Conservation (phyloP, 2,113 vertebrate genomes). For the Amphiprion percula region DNA sequence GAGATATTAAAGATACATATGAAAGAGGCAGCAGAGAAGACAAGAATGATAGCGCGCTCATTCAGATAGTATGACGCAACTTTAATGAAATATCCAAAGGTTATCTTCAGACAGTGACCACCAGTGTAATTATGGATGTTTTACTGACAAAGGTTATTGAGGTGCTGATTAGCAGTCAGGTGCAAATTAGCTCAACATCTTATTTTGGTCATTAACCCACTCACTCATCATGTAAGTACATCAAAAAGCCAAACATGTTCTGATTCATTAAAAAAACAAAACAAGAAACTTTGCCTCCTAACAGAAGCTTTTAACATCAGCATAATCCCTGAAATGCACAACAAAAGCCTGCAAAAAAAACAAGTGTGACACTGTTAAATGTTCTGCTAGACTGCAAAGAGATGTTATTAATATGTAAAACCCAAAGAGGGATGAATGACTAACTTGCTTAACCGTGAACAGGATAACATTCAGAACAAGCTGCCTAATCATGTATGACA, state of each 20-base stretch:
- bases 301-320: background rate
- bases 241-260: background rate
- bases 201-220: conserved; percentile 49
- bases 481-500: conserved; percentile 68
- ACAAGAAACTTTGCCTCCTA: background rate
- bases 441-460: conserved; percentile 45
- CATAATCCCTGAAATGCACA: conserved; percentile 2
- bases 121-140: conserved; percentile 30
- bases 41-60: conserved; percentile 63
- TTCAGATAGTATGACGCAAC: conserved; percentile 44
- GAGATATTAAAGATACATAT: conserved; percentile 78
- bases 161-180: conserved; percentile 32
- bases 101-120: conserved; percentile 23
- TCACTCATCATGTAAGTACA: conserved; percentile 28
- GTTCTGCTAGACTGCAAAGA: background rate
- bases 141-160: conserved; percentile 31
- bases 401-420: conserved; percentile 39
- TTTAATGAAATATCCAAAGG: conserved; percentile 54
- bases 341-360: background rate
- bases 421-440: conserved; percentile 31
- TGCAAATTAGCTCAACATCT: conserved; percentile 42
- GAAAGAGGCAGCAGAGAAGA: conserved; percentile 61
- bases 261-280: too few relatives aligned
- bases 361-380: background rate
- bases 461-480: conserved; percentile 55